phyloP scores from a whole-genome alignment of 2,113 vertebrate species.

The Genyomyrus donnyi region DNA sequence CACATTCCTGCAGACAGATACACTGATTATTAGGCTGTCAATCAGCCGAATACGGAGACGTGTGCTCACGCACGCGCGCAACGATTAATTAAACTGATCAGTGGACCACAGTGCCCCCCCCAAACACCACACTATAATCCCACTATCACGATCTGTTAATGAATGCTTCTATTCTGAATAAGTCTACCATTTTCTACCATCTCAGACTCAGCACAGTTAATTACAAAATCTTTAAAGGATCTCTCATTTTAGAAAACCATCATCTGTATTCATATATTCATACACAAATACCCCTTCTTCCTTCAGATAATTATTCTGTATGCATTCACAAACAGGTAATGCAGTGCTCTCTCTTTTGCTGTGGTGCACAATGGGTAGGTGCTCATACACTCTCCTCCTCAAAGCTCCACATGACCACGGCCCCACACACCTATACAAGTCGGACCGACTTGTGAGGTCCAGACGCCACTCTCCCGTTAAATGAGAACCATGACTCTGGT shows the following conservation, averaged over 20 bases:
- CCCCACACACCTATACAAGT: not conserved
- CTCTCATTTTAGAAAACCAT: not conserved
- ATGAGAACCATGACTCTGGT: not conserved
- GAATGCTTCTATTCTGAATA: not conserved
- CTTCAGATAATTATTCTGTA: not conserved
- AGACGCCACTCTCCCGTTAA: not conserved
- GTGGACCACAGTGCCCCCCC: not conserved
- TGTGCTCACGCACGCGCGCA: not conserved
- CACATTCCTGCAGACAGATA: constrained; percentile 11
- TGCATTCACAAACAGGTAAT: not conserved
- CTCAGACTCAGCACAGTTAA: not conserved
- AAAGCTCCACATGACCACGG: not conserved
- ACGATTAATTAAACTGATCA: constrained; percentile 1
- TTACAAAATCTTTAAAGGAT: not conserved
- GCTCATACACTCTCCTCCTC: not conserved
- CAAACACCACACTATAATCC: not conserved
- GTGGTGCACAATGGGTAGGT: not conserved
- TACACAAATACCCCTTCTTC: not conserved
- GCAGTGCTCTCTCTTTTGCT: not conserved
- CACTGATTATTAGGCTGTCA: constrained; percentile 17
- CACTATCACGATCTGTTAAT: not conserved
- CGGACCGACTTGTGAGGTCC: not conserved
- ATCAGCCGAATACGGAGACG: not conserved
- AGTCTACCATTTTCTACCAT: not conserved
- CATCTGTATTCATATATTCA: constrained; percentile 15